phyloP scores from a whole-genome alignment of 2,113 vertebrate genomes.

The Pseudolaguvia tuberculata region DNA sequence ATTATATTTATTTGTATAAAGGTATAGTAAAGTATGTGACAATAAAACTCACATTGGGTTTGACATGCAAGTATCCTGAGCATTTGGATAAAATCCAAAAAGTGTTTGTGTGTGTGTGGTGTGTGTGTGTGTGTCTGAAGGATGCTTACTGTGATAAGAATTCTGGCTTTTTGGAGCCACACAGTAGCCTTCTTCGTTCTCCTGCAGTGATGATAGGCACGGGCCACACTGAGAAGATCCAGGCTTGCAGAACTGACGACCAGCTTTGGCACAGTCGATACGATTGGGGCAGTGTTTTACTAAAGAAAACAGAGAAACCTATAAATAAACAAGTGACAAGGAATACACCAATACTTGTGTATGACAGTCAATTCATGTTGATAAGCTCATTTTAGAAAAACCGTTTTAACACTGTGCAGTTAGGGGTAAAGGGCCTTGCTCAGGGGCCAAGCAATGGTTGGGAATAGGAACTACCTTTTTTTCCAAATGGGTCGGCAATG shows the following conservation, averaged over 20 bases:
- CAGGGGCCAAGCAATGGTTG: too few relatives aligned
- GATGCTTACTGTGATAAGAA: conserved; percentile 39
- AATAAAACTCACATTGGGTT: neutral
- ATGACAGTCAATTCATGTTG: too few relatives aligned
- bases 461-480: too few relatives aligned
- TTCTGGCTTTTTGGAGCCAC: conserved; percentile 44
- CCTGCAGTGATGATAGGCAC: conserved; percentile 69
- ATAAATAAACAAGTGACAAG: too few relatives aligned
- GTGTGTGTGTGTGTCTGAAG: neutral
- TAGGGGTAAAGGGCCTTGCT: too few relatives aligned
- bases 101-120: neutral
- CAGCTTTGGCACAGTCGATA: conserved; percentile 72
- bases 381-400: too few relatives aligned
- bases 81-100: neutral
- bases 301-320: conserved; percentile 35
- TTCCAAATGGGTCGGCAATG: neutral
- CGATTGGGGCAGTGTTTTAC: conserved; percentile 64
- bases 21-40: neutral
- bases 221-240: conserved; percentile 74
- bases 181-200: conserved; percentile 66
- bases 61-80: neutral
- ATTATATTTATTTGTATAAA: too few relatives aligned
- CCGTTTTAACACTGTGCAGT: too few relatives aligned
- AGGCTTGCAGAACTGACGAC: conserved; percentile 63
- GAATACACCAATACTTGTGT: too few relatives aligned